These are phyloP conservation scores for Tuberolachnus salignus DNA, from an alignment of 2,888 invertebrate genomes.

Conservation along the genomic window DNA sequence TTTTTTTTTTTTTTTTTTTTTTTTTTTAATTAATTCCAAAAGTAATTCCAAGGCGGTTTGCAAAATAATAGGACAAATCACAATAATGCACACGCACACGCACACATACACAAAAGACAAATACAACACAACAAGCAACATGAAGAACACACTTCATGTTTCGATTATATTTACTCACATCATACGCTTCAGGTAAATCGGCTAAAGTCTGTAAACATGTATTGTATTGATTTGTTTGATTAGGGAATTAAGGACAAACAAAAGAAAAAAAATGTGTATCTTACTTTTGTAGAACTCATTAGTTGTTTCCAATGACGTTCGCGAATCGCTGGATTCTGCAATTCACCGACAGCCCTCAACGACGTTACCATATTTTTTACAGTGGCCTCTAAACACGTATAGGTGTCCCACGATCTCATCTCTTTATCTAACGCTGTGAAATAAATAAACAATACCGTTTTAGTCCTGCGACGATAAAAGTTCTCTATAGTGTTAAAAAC, in stretches of 20 bases:
- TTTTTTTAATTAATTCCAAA: not conserved
- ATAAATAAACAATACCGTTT: not conserved
- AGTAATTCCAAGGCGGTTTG: slow-evolving; percentile 6
- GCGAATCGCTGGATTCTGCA: slow-evolving; percentile 94
- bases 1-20: not conserved
- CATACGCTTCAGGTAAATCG: slow-evolving; percentile 78
- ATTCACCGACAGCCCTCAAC: slow-evolving; percentile 89
- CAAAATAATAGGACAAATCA: slow-evolving; percentile 36
- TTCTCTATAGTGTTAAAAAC: too few relatives aligned
- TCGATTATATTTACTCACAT: slow-evolving; percentile 70
- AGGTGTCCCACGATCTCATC: slow-evolving; percentile 94
- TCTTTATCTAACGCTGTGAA: slow-evolving; percentile 82
- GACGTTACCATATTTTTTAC: slow-evolving; percentile 97
- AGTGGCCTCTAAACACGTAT: slow-evolving; percentile 82
- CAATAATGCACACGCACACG: slow-evolving; percentile 25
- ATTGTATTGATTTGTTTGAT: slow-evolving; percentile 61
- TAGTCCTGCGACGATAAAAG: too few relatives aligned
- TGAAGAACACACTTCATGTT: not conserved
- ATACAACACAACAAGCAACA: slow-evolving; percentile 24
- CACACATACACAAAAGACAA: slow-evolving; percentile 40
- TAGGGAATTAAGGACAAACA: not conserved
- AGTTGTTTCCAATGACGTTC: slow-evolving; percentile 97
- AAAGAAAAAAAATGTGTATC: slow-evolving; percentile 27
- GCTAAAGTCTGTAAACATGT: slow-evolving; percentile 79
- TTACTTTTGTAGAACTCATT: slow-evolving; percentile 93